phyloP scores from a whole-genome alignment of 2,888 invertebrate genomes.

The Drosophila siamana region DNA sequence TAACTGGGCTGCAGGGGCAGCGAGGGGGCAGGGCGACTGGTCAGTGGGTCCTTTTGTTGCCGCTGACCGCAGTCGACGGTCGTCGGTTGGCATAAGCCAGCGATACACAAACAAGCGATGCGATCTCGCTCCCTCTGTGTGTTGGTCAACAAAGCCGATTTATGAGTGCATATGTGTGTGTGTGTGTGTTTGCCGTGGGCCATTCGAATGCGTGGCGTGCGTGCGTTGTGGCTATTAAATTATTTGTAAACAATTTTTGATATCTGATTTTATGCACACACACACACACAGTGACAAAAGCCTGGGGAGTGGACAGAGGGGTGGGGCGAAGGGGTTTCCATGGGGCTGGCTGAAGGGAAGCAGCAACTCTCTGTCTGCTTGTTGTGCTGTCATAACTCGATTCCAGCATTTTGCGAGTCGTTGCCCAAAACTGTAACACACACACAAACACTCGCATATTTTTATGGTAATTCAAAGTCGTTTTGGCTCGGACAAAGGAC shows the following conservation, averaged over 20 bases:
- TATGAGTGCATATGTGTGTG: constrained; percentile 37
- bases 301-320: background rate
- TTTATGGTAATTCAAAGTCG: constrained; percentile 61
- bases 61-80: constrained; percentile 57
- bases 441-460: constrained; percentile 30
- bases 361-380: constrained; percentile 45
- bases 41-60: constrained; percentile 51
- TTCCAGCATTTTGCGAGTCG: constrained; percentile 57
- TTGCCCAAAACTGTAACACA: constrained; percentile 44
- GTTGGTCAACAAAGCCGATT: constrained; percentile 62
- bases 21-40: constrained; percentile 9
- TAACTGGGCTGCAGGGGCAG: constrained; percentile 25
- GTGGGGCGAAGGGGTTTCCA: background rate
- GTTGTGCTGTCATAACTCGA: constrained; percentile 60
- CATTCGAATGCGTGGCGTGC: constrained; percentile 68
- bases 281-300: constrained; percentile 29
- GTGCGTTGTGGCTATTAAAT: constrained; percentile 75
- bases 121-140: constrained; percentile 24
- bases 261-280: constrained; percentile 75
- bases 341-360: constrained; percentile 10
- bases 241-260: constrained; percentile 80
- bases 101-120: constrained; percentile 43
- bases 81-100: constrained; percentile 61
- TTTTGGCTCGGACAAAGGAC: constrained; percentile 39
- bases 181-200: constrained; percentile 43